Evolutionary conservation across 2,797 vertebrate genomes (phyloP), one percentile per base, ranked within the genome.

Genomic region (Enteromius fasciolatus): DNA sequence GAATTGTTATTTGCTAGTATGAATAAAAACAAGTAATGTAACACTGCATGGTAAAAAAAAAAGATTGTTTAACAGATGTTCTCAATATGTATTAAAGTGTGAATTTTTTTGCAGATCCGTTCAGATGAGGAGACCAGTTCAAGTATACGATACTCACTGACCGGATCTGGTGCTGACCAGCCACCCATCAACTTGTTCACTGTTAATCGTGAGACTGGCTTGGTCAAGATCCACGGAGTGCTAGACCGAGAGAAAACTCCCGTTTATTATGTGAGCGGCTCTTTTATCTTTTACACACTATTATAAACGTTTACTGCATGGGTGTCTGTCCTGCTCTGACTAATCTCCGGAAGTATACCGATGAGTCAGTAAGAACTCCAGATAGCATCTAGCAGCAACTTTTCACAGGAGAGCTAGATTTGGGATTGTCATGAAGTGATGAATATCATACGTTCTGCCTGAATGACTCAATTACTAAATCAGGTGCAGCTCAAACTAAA

Each of bases 171-270:
- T 64, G 96, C 94, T 14, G 91, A 96, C 78, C 9, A 85, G 52
- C 66, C 91, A 0, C 97, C 97, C 0, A 0, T 57, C 0, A 86
- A 89, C 5, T 78, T 94, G 76, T 98, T 98, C 89, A 75, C 86
- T 31, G 84, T 98, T 17, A 76, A 96, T 33, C 2, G n/a, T 0
- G 20, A 25, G 0, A 94, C 87, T 0, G 98, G 98, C 76, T 91
- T 85, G 50, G 95, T 99, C 81, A 96, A 84, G 86, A 92, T 98
- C 87, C 91, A 90, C 4, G 82, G 90, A 3, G 92, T 95, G 86
- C 93, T 99, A 84, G 96, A 99, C 87, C 90, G 98, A 87, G 98
- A 99, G 90, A 0, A 93, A 54, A 94, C 86, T 0, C 48, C 95
- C 3, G 18, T 78, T 12, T 99, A 97, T 91, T 0, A 88, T 20